Conservation (phyloP, 2,113 vertebrate genomes). For the Hemibagrus wyckioides region DNA sequence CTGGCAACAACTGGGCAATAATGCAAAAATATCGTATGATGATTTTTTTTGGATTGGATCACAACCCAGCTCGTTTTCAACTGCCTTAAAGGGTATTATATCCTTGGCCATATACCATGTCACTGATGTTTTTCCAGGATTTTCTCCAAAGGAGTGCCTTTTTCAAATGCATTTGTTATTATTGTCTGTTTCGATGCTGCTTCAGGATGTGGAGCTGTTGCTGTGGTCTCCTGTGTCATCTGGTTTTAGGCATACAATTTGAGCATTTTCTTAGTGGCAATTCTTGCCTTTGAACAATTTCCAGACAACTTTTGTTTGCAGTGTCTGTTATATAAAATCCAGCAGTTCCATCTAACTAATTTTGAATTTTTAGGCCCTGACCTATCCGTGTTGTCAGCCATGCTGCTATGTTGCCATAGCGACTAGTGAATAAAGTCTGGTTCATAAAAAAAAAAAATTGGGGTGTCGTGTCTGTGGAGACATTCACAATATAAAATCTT, state of each 20-base stretch:
- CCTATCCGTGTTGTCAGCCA: background rate
- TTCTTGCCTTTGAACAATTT: too few relatives aligned
- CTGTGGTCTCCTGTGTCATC: too few relatives aligned
- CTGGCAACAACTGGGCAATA: background rate
- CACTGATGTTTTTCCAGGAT: background rate
- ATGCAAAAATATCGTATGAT: background rate
- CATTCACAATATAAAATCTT: too few relatives aligned
- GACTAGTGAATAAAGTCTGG: background rate
- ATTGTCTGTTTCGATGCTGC: background rate
- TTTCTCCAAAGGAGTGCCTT: background rate
- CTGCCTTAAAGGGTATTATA: background rate
- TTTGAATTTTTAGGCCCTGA: background rate
- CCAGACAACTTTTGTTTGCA: too few relatives aligned
- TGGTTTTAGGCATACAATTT: too few relatives aligned
- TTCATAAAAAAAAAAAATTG: background rate
- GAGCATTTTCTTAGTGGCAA: too few relatives aligned
- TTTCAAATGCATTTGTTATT: background rate
- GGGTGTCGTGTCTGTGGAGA: too few relatives aligned
- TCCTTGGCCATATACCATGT: background rate
- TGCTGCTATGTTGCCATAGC: too few relatives aligned
- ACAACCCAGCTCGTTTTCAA: background rate
- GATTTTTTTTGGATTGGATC: background rate
- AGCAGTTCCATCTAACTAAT: background rate
- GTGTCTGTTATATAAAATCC: background rate
- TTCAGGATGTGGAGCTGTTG: background rate